These are phyloP conservation scores for Enteromius viviparus DNA, from an alignment of 2,797 vertebrate species.

Conservation along the genomic window DNA sequence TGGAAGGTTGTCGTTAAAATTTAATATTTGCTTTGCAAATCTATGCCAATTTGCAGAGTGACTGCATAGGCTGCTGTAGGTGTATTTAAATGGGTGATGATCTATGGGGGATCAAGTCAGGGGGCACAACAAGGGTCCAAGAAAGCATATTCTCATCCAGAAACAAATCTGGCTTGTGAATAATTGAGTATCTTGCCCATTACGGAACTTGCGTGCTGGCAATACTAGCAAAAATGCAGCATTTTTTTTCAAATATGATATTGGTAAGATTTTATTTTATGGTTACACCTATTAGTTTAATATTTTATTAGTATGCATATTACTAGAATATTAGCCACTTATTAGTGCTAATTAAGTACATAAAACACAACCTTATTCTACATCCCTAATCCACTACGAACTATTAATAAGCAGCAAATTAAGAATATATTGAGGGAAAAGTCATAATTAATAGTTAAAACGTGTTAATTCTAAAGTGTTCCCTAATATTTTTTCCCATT, in stretches of 20 bases:
- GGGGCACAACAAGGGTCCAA: conserved; percentile 57
- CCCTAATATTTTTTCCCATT: not conserved
- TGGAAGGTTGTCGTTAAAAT: conserved; percentile 64
- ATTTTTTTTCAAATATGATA: not conserved
- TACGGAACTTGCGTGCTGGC: not conserved
- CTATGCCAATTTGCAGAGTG: conserved; percentile 65
- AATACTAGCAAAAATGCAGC: not conserved
- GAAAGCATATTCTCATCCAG: conserved; percentile 50
- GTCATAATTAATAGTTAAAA: too few relatives aligned
- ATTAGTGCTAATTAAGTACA: too few relatives aligned
- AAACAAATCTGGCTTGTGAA: conserved; percentile 41
- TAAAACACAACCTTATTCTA: too few relatives aligned
- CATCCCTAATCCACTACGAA: too few relatives aligned
- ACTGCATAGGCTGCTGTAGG: conserved; percentile 53
- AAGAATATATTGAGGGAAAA: too few relatives aligned
- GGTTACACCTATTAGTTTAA: too few relatives aligned
- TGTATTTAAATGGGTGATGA: conserved; percentile 62
- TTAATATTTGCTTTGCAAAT: conserved; percentile 65
- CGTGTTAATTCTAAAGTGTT: too few relatives aligned
- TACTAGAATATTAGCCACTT: too few relatives aligned
- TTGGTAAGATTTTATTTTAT: too few relatives aligned
- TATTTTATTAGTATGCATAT: too few relatives aligned
- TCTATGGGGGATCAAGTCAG: conserved; percentile 55
- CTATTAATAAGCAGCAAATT: too few relatives aligned
- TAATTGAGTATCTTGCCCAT: conserved; percentile 40